These are phyloP conservation scores for Carassius auratus DNA, from an alignment of 2,113 vertebrate species.

Conservation along the genomic window DNA sequence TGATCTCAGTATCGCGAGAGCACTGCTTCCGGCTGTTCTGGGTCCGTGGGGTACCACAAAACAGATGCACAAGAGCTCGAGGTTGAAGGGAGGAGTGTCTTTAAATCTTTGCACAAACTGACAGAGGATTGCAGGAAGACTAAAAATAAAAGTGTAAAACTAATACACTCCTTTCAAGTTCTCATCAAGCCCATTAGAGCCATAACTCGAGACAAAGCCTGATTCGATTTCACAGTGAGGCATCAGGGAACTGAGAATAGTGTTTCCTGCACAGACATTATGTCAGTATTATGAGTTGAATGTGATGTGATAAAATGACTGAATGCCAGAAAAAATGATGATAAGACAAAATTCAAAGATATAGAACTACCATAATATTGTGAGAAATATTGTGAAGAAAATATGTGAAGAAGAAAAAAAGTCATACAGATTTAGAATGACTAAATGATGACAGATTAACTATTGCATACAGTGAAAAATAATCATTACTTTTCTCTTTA, in stretches of 20 bases:
- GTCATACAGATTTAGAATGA: too few species aligned
- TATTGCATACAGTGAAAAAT: background rate
- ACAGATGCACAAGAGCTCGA: background rate
- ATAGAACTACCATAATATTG: background rate
- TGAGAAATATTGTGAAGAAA: too few species aligned
- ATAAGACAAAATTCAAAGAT: background rate
- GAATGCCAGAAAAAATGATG: background rate
- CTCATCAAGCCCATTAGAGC: background rate
- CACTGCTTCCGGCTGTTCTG: conserved; percentile 17
- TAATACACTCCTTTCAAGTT: background rate
- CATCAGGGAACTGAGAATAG: conserved; percentile 4
- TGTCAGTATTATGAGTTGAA: background rate
- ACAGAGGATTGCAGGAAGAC: background rate
- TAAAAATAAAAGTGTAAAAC: background rate
- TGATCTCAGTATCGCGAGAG: background rate
- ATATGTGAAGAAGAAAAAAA: too few species aligned
- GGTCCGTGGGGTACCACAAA: background rate
- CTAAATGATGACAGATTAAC: background rate
- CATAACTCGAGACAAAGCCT: background rate
- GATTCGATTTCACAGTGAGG: background rate
- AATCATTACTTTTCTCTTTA: background rate
- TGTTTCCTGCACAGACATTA: background rate
- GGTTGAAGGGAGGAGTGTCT: background rate
- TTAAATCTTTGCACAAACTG: background rate
- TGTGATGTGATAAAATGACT: background rate